phyloP scores from a whole-genome alignment of 2,797 vertebrate genomes.

The Thamnophis elegans region DNA sequence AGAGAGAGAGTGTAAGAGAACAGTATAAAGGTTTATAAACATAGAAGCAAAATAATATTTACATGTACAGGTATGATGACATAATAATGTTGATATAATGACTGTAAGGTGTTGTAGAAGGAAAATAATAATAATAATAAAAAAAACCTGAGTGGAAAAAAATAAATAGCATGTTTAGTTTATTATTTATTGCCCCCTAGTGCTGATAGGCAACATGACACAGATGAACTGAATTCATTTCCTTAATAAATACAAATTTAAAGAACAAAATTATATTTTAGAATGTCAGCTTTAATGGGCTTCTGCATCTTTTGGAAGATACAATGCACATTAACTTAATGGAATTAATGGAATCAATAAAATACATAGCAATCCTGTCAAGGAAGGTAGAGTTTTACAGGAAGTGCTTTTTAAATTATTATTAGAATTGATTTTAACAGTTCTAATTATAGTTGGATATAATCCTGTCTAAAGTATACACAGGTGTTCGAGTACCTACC shows the following conservation, averaged over 20 bases:
- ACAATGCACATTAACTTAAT: neutral
- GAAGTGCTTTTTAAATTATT: neutral
- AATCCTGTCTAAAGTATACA: neutral
- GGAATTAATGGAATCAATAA: neutral
- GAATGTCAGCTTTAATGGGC: neutral
- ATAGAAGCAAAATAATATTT: too few relatives aligned
- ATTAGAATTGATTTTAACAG: neutral
- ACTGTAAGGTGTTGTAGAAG: too few relatives aligned
- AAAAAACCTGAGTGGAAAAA: neutral
- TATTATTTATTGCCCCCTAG: slow-evolving; percentile 54
- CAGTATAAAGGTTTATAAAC: too few relatives aligned
- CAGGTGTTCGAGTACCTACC: neutral
- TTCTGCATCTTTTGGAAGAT: neutral
- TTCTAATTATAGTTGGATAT: neutral
- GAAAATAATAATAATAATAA: too few relatives aligned
- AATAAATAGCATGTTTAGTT: neutral
- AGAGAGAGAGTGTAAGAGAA: too few relatives aligned
- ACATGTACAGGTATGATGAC: too few relatives aligned
- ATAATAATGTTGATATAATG: too few relatives aligned
- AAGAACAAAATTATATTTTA: neutral
- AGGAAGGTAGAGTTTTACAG: neutral
- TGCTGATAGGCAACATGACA: slow-evolving; percentile 20
- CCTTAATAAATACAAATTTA: neutral
- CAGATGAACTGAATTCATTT: neutral
- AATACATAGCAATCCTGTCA: neutral